These are phyloP conservation scores for Amazona vittata DNA, from an alignment of 2,113 vertebrate genomes.

Conservation along the genomic window DNA sequence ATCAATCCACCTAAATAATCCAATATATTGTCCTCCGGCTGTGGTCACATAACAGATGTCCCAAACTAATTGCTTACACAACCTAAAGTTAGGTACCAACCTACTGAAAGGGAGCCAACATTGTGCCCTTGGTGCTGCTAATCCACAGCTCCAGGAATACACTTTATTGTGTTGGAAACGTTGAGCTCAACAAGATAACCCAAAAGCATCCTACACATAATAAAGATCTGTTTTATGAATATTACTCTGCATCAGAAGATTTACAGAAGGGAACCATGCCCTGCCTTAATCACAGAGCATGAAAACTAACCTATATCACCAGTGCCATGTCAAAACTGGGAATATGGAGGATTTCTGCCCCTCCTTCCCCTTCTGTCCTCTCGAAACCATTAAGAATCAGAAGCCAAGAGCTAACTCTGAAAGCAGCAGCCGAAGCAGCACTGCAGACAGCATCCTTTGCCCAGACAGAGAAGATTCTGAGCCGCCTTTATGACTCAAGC, in stretches of 20 bases:
- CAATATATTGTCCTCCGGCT: neutral
- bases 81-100: neutral
- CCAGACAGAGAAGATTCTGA: neutral
- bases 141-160: neutral
- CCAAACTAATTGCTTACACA: neutral
- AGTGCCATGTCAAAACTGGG: neutral
- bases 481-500: too few relatives aligned
- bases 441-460: neutral
- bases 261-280: neutral
- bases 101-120: neutral
- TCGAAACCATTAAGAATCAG: neutral
- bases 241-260: neutral
- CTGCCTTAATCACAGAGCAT: neutral
- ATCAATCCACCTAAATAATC: neutral
- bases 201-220: neutral
- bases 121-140: neutral
- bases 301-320: neutral
- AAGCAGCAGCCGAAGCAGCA: conserved; percentile 11
- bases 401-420: neutral
- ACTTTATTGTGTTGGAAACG: neutral
- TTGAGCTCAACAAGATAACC: neutral
- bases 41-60: neutral
- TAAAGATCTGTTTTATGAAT: neutral
- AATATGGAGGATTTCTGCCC: neutral
- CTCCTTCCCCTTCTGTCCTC: neutral